Percentiles rank a stretch among this genome's conserved stretches.
These are phyloP conservation scores for Abrostola triplasia DNA, from an alignment of 2,888 invertebrate genomes.

Conservation along the genomic window DNA sequence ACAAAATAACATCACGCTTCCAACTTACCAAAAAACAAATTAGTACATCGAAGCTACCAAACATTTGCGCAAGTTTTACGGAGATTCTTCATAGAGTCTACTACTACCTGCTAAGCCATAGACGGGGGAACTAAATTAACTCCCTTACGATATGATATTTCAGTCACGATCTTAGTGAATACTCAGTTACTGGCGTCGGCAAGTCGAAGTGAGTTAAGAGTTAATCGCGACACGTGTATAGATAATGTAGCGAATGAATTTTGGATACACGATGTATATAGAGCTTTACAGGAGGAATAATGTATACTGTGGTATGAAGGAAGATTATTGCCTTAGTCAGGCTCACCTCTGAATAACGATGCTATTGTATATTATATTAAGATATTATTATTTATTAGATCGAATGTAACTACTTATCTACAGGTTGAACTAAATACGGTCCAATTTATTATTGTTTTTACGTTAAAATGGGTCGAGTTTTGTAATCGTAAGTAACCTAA, in stretches of 20 bases:
- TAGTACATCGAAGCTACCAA: background rate
- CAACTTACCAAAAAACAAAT: too few relatives aligned
- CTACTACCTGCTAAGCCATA: slow-evolving; percentile 39
- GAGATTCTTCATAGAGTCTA: slow-evolving; percentile 28
- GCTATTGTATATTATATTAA: too few relatives aligned
- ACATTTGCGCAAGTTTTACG: slow-evolving; percentile 19
- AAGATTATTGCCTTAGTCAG: background rate
- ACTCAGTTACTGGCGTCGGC: slow-evolving; percentile 63
- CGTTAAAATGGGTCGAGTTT: too few relatives aligned
- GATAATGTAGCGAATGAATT: slow-evolving; percentile 62
- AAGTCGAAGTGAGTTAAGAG: slow-evolving; percentile 70
- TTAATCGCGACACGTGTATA: slow-evolving; percentile 77
- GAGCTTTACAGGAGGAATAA: slow-evolving; percentile 3
- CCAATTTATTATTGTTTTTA: too few relatives aligned
- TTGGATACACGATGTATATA: slow-evolving; percentile 50
- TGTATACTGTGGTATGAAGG: background rate
- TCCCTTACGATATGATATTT: slow-evolving; percentile 75
- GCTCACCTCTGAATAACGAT: background rate
- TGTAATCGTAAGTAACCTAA: too few relatives aligned
- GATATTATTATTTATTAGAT: too few relatives aligned
- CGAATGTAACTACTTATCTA: too few relatives aligned
- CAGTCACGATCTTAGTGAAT: slow-evolving; percentile 74
- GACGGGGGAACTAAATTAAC: slow-evolving; percentile 65
- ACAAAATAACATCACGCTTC: too few relatives aligned
- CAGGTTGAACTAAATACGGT: too few relatives aligned